Conservation (phyloP, 2,888 invertebrate species). For the Papilio gigon region DNA sequence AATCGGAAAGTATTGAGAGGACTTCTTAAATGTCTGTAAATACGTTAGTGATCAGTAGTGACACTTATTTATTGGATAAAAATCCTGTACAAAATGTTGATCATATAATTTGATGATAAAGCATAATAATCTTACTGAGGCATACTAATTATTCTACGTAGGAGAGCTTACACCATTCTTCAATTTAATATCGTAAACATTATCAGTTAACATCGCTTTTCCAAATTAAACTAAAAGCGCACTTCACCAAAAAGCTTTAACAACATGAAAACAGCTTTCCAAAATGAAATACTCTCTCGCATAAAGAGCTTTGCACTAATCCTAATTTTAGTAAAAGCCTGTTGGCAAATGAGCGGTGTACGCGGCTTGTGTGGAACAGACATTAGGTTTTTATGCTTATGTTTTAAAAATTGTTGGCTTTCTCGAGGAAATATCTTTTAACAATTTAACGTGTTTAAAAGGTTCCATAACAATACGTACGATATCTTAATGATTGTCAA, state of each 20-base stretch:
- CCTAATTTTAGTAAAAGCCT: conserved; percentile 31
- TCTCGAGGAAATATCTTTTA: not conserved
- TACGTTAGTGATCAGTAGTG: no score
- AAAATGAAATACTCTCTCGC: conserved; percentile 24
- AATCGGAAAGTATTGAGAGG: no score
- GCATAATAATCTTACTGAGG: no score
- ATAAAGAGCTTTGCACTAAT: conserved; percentile 29
- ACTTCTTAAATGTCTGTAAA: no score
- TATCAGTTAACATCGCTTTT: conserved; percentile 10
- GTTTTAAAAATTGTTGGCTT: conserved; percentile 1
- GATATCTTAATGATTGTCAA: no score
- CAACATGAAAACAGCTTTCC: conserved; percentile 14
- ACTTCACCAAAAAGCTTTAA: conserved; percentile 30
- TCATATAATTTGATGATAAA: no score
- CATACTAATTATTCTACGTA: no score
- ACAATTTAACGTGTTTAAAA: not conserved
- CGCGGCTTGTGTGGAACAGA: conserved; percentile 1
- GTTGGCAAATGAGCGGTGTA: conserved; percentile 20
- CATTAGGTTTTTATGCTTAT: conserved; percentile 13
- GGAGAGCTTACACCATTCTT: not conserved
- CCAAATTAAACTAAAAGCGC: conserved; percentile 20
- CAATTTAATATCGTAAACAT: not conserved
- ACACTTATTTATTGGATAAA: no score
- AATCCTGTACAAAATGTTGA: no score
- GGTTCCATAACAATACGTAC: no score